Base-by-base conservation (phyloP, 2,113 vertebrate species). In the Aldabrachelys gigantea region DNA sequence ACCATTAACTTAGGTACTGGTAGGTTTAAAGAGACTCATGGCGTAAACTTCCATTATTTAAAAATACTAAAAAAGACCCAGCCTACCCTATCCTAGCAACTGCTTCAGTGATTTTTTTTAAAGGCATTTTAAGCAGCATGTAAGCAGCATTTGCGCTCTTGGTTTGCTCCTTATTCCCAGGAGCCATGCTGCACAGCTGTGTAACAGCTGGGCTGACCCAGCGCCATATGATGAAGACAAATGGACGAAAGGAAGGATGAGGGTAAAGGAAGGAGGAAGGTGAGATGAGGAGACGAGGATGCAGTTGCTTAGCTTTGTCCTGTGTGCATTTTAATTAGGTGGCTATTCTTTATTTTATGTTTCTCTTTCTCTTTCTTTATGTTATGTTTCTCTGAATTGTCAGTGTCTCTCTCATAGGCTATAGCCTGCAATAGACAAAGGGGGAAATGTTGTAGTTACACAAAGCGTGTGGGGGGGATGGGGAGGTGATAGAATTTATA, bases 331-430 rank as follows among this genome's bases (percentile, higher is more conserved):
- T 84, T 85, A 57, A 31, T 85, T 83, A 49, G 78, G 85, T 95
- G 94, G 90, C 89, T 88, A 80, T 80, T 44, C 22, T 47, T 78
- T 78, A 47, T 44, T 78, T 78, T 44, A 38, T 22, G n/a, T 94
- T 88, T 90, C 85, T 91, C 97, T 95, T 88, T 90, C 85, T 91
- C 97, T 95, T 80, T 44, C 22, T 47, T 78, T 78, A 47, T 44
- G 47, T 78, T 44, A 38, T 22, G n/a, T 94, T 88, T 90, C 85
- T 91, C 97, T 95, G 82, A 65, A 65, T 65, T 93, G 86, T 16
- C 65, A 54, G 1, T 17, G 69, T 93, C 96, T 92, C 85, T 96
- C 11, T 25, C 25, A 47, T 47, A 92, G 89, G 91, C 50, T 69
- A 90, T 29, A 62, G 87, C 76, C 92, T 57, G 92, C 92, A 91